Evolutionary conservation across 1,140 invertebrate species (phyloP), one percentile per base, ranked within the genome.

Genomic region (Aphaenogaster rudis): DNA sequence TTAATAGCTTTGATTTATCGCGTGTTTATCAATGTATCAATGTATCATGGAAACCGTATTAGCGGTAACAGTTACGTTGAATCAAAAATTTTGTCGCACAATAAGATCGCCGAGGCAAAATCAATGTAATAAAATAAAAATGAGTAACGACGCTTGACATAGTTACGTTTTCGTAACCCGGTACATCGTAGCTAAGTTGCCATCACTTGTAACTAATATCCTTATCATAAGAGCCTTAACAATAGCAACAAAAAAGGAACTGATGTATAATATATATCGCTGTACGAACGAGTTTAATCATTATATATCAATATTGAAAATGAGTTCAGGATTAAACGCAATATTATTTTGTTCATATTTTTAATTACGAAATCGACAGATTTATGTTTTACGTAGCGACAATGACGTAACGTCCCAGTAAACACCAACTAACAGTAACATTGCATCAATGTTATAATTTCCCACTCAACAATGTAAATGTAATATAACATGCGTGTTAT

Each of bases 191-290:
- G 66, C 28, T 57, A 64, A 66, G 54, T 86, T 88, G 78, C 50
- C 72, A 81, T 88, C 36, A 48, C 63, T 64, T 33, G 15, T 74
- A 86, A 66, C 42, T 54, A 48, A 72, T 61, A 15, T 71, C 21
- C 8, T 81, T 86, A 84, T 28, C 36, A 50, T 74, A 90, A 88
- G 59, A 85, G 52, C 33, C 39, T 63, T 39, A 81, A 79, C 42
- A 17, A 66, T 89, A 84, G 28, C 17, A 84, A 48, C 17, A 84
- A 48, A 69, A 69, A 13, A 74, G 64, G 54, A 87, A 85, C 61
- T 81, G 39, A 54, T 57, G 63, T 86, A 45, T 86, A 42, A 45
- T 86, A 42, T 81, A 71, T 82, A 72, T 79, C 72, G 72, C 48
- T 78, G 8, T 66, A 78, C 13, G 33, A 86, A 87, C 50, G 59